Evolutionary conservation across 2,888 invertebrate species (phyloP), one percentile per base, ranked within the genome.

Genomic region (Suillia variegata): DNA sequence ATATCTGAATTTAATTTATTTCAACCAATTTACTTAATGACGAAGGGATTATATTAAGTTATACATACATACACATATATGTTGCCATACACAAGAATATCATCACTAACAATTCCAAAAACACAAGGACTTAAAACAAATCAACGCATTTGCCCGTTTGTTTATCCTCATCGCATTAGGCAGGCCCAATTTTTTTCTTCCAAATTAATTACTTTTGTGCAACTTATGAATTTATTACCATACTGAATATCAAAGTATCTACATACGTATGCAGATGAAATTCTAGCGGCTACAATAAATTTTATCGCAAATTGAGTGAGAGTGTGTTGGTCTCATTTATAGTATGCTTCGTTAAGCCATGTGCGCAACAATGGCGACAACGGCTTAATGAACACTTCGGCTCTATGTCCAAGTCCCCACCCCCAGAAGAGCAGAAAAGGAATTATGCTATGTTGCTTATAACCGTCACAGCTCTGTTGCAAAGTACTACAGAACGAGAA

Each of bases 161-260:
- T 26, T 26, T 26, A 26, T 38, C 38, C 54, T 62, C 66, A 65
- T 65, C 58, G 62, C 61, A 65, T 65, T 62, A 62, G 48, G 52
- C 50, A 49, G 59, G 50, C 54, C 56, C 56, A 54, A 57, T 62
- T 56, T 55, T 50, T n/a, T n/a, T 58, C 48, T 52, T 10, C 26
- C 56, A 61, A 68, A 70, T 68, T 68, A 68, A 70, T 67, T 68
- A 64, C 66, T 64, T 58, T 56, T 59, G 58, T 59, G 51, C 62
- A 64, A 58, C 61, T 56, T 62, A 56, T 59, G 74, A 76, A 77
- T 77, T 76, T 76, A 77, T 77, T 74, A 69, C 67, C 70, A 67
- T 64, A 62, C n/a, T 61, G 58, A 64, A 52, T 8, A 26, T 15
- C 24, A 50, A 50, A 52, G 24, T 15, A 49, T 24, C 5, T n/a